Base-by-base conservation (phyloP, 92 coral and sea anemone species). In the Zoanthus solanderi region DNA sequence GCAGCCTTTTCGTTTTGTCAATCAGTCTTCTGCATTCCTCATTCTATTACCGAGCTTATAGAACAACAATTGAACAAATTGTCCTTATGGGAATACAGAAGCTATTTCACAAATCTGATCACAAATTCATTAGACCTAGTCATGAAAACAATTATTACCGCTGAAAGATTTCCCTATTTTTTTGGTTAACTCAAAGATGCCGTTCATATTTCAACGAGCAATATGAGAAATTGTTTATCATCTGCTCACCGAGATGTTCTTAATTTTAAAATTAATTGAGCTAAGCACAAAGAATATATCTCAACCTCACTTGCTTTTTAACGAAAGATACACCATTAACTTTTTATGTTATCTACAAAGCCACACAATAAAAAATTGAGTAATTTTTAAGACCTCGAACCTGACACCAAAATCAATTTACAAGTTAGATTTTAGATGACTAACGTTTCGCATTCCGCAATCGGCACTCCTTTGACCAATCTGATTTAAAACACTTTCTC, bases 161-260 rank as follows among this genome's bases (percentile, higher is more conserved):
- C 63, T 81, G 85, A 81, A 65, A 81, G 85, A 81, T 81, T 81
- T 45, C 85, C 47, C 1, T 67, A 80, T 81, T 63, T 81, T 81
- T 66, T 50, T 5, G 16, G 61, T 47, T 66, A 50, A 15, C 48
- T n/a, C n/a, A 32, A 66, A 47, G 60, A 81, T 81, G 74, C 85
- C 85, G 57, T 68, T 81, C 85, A 81, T 81, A 81, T 46, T 66
- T 81, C 7, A 81, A 23, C 63, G 16, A 11, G 63, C 85, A 66
- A 81, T 23, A 66, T 6, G 85, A 46, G 85, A 81, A 81, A 66
- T 73, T 81, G 71, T 63, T 81, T 81, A 66, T 81, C 85, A 81
- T 81, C 85, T 81, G 85, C 57, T 65, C 15, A 7, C 58, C 23
- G 42, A 46, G 29, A 6, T 46, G 23, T 63, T 18, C n/a, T 13